Conservation (phyloP, 1,140 invertebrate species). For the Lamellibrachia luymesi region DNA sequence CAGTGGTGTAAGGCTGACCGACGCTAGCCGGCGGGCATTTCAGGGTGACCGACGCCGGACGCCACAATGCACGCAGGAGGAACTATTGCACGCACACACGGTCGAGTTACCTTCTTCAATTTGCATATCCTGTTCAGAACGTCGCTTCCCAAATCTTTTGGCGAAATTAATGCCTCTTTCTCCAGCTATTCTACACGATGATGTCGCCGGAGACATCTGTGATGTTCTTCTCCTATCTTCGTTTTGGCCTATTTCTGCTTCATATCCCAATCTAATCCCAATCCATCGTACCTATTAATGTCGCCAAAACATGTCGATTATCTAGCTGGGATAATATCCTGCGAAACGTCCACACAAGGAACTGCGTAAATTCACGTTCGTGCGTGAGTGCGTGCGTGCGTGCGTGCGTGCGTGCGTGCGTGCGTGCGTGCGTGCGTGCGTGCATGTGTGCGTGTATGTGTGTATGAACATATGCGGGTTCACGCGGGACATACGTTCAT, state of each 20-base stretch:
- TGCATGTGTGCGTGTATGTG: constrained; percentile 18
- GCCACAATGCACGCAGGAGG: too few relatives aligned
- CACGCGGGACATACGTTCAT: too few relatives aligned
- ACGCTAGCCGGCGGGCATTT: background rate
- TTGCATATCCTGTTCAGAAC: too few relatives aligned
- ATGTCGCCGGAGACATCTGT: background rate
- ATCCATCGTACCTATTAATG: background rate
- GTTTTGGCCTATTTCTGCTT: too few relatives aligned
- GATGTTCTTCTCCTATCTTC: too few relatives aligned
- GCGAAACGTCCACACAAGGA: background rate
- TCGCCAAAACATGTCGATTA: background rate
- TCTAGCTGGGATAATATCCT: background rate
- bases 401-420: constrained; percentile 21
- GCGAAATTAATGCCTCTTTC: too few relatives aligned
- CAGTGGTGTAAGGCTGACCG: background rate
- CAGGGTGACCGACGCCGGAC: background rate
- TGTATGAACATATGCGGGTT: background rate
- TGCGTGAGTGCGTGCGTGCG: constrained; percentile 16
- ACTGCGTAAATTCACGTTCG: background rate
- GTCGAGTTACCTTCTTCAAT: too few relatives aligned
- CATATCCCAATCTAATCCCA: too few relatives aligned
- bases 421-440: constrained; percentile 20
- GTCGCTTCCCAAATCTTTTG: too few relatives aligned
- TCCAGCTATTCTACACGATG: background rate
- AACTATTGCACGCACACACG: too few relatives aligned